Evolutionary conservation across 2,113 vertebrate genomes (phyloP), one percentile per base, ranked within the genome.

Genomic region (Myotis yumanensis): DNA sequence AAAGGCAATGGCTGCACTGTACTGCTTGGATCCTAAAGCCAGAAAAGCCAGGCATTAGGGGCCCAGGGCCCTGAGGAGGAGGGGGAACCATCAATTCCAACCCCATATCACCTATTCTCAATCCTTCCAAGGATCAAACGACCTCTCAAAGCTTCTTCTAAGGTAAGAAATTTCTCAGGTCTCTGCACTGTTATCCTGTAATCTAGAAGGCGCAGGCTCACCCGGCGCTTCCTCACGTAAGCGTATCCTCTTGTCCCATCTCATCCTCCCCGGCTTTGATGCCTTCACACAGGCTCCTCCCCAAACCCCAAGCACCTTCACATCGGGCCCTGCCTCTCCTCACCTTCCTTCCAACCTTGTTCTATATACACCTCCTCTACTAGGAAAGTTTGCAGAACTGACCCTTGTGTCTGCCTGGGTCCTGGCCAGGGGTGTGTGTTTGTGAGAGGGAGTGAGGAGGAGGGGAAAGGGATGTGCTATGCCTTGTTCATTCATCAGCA

Each of bases 1-100:
- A 92, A 99, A 99, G 1, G 99, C 99, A 4, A 99, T 99, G 95
- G 99, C 99, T 1, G 99, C 99, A 0, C 99, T 99, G 98, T 99
- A 99, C 98, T 99, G 99, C 98, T 99, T 99, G 0, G 99, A 99
- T 40, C 99, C 99, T 99, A 92, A 48, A 94, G 82, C 72, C 90
- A 81, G 88, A n/a, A 68, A 43, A 91, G 64, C 22, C 73, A n/a
- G 51, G 86, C 6, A 3, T 93, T 30, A 93, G 75, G 86, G 89
- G 43, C 17, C 72, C 11, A 28, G 62, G 57, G 52, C 18, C 71
- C n/a, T 10, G 51, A 35, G 28, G 37, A 62, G 14, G 10, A 83
- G 20, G 3, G 52, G 82, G 32, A 5, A 18, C 51, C 68, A 20
- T 2, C 20, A 51, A 5, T 11, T 73, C 35, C 32, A 83, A 52